Evolutionary conservation across 2,888 invertebrate genomes (phyloP).

Genomic region (Drosophila neonasuta): DNA sequence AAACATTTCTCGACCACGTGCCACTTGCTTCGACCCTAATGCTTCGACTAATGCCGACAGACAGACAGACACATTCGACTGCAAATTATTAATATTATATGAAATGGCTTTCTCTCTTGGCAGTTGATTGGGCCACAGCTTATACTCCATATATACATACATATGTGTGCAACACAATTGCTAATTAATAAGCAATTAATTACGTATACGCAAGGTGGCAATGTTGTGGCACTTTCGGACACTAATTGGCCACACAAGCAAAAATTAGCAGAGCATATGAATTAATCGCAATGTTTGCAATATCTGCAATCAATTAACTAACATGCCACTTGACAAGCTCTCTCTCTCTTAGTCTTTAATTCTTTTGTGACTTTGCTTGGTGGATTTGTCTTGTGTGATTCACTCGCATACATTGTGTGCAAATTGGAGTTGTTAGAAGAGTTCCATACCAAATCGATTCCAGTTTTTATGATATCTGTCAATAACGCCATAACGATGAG

Average conservation of each 20-base stretch:
- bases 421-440: not conserved
- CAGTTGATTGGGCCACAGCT: conserved; percentile 38
- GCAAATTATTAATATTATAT: conserved; percentile 63
- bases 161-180: conserved; percentile 30
- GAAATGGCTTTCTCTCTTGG: conserved; percentile 38
- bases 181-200: conserved; percentile 73
- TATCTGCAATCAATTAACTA: conserved; percentile 30
- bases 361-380: not conserved
- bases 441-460: not conserved
- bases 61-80: conserved; percentile 15
- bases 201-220: conserved; percentile 17
- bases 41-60: conserved; percentile 11
- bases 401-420: conserved; percentile 3
- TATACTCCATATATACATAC: conserved; percentile 28
- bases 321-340: not conserved
- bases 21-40: conserved; percentile 2
- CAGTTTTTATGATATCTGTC: conserved; percentile 3
- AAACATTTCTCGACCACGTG: conserved; percentile 59
- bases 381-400: not conserved
- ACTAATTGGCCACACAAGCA: conserved; percentile 50
- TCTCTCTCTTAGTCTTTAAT: not conserved
- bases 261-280: conserved; percentile 12
- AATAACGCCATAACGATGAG: conserved; percentile 4
- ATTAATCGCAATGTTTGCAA: conserved; percentile 20
- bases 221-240: conserved; percentile 56